These are phyloP conservation scores for Plumapathes pennacea DNA, from an alignment of 92 coral and sea anemone species.

Conservation along the genomic window DNA sequence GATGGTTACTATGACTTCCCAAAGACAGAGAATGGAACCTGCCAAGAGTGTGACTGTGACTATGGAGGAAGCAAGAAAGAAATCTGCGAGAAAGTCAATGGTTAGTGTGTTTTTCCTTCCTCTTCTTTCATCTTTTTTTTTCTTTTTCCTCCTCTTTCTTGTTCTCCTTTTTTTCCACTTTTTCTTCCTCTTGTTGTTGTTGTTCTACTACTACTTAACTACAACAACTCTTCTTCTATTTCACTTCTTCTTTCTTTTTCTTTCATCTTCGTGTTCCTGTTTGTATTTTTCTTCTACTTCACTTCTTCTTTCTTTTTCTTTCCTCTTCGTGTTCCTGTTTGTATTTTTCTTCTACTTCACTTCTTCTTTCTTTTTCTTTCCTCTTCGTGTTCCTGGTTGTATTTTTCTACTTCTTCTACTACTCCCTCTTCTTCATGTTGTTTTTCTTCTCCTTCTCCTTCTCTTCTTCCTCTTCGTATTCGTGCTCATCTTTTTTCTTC, in stretches of 20 bases:
- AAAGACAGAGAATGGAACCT: conserved; percentile 39
- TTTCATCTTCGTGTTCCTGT: no score
- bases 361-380: neutral
- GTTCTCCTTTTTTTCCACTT: no score
- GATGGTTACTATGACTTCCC: conserved; percentile 84
- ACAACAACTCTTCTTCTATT: no score
- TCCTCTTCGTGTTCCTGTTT: neutral
- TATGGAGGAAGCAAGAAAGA: conserved; percentile 75
- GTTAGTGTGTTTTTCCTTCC: conserved; percentile 39
- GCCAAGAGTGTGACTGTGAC: conserved; percentile 83
- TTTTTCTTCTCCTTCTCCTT: neutral
- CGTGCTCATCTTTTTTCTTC: neutral
- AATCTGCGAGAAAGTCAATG: conserved; percentile 79
- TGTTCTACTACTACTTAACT: no score
- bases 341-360: neutral
- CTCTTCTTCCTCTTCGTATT: neutral
- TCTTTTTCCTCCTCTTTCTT: no score
- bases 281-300: no score
- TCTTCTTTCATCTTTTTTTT: no score
- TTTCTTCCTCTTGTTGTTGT: no score
- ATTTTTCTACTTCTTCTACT: no score
- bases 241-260: no score
- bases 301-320: no score
- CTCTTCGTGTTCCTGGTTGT: no score
- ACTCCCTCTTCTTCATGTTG: neutral